These are phyloP conservation scores for Diplolepis rosae DNA, from an alignment of 2,888 invertebrate species.

Conservation along the genomic window DNA sequence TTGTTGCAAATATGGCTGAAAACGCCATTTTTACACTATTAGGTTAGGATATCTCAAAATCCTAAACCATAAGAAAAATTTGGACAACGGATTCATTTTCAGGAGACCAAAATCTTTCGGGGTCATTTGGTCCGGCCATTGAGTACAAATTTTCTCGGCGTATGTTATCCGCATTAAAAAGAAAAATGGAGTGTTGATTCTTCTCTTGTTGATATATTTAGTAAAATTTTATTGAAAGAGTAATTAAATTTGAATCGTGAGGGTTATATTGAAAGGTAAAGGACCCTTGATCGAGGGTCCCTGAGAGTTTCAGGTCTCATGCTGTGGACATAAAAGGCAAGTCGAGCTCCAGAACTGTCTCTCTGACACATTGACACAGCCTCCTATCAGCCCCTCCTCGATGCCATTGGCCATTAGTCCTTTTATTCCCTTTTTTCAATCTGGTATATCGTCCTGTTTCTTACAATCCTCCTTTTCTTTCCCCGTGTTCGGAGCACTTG, in stretches of 20 bases:
- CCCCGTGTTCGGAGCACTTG: slow-evolving; percentile 7
- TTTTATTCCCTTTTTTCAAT: slow-evolving; percentile 14
- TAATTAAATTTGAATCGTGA: background rate
- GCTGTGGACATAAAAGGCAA: slow-evolving; percentile 65
- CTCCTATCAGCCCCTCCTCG: slow-evolving; percentile 40
- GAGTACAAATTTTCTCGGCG: no score
- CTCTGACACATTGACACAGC: slow-evolving; percentile 63
- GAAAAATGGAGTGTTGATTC: no score
- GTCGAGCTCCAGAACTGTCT: slow-evolving; percentile 51
- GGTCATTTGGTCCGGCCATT: no score
- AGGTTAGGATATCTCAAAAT: no score
- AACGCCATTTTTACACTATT: no score
- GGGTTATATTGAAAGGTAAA: background rate
- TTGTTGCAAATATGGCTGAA: no score
- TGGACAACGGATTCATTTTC: no score
- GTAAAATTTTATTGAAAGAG: no score
- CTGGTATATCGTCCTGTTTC: slow-evolving; percentile 5
- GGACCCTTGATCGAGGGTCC: slow-evolving; percentile 12
- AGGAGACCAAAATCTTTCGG: no score
- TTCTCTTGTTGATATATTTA: no score
- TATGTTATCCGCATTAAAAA: no score
- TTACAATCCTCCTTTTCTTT: slow-evolving; percentile 22
- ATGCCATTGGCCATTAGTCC: slow-evolving; percentile 12
- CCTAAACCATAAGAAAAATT: no score
- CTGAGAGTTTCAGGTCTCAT: slow-evolving; percentile 48